Conservation (phyloP, 2,113 vertebrate genomes). For the Ictalurus furcatus region DNA sequence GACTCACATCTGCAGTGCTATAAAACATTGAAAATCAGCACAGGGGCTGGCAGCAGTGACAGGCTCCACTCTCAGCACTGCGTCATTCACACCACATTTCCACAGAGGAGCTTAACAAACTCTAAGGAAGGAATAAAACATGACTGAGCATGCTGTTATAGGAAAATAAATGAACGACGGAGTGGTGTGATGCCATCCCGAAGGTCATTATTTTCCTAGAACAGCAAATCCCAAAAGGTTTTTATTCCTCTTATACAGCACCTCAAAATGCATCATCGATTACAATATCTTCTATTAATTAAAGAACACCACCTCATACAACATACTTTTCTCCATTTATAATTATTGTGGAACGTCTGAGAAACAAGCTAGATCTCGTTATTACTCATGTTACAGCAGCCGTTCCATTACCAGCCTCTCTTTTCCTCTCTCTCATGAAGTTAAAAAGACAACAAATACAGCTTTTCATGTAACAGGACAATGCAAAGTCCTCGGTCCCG, state of each 20-base stretch:
- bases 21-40: constrained; percentile 36
- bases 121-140: not conserved
- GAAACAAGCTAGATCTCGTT: not conserved
- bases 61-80: not conserved
- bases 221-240: not conserved
- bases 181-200: not conserved
- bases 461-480: not conserved
- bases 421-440: not conserved
- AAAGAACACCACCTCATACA: not conserved
- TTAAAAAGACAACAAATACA: not conserved
- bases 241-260: not conserved
- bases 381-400: not conserved
- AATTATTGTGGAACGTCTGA: not conserved
- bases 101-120: not conserved
- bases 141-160: not conserved
- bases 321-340: not conserved
- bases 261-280: not conserved
- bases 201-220: not conserved
- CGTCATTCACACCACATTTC: constrained; percentile 34
- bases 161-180: not conserved
- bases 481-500: not conserved
- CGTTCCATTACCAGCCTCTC: not conserved
- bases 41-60: constrained; percentile 22
- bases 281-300: not conserved
- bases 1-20: constrained; percentile 43